phyloP scores from a whole-genome alignment of 2,888 invertebrate genomes.

The Drosophila rellima region DNA sequence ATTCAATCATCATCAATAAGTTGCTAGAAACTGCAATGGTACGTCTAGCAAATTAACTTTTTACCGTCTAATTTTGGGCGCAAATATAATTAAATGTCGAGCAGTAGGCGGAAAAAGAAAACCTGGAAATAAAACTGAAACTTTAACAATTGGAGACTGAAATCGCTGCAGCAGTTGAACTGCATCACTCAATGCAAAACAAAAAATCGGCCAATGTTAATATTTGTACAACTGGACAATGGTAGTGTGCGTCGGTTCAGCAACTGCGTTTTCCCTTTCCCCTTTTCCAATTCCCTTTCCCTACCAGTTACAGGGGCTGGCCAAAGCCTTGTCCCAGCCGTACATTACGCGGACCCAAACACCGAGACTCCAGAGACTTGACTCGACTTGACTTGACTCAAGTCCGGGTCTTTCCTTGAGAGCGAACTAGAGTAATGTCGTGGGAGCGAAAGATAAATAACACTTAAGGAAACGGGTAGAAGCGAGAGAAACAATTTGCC shows the following conservation, averaged over 20 bases:
- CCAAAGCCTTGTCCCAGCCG: conserved; percentile 25
- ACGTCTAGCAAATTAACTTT: conserved; percentile 62
- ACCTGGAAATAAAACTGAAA: conserved; percentile 25
- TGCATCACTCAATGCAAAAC: conserved; percentile 44
- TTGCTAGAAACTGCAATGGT: conserved; percentile 34
- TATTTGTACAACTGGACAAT: conserved; percentile 78
- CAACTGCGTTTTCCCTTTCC: neutral
- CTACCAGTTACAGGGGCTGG: neutral
- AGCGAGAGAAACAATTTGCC: conserved; percentile 77
- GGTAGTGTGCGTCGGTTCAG: conserved; percentile 29
- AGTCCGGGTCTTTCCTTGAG: conserved; percentile 32
- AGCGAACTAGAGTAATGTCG: conserved; percentile 80
- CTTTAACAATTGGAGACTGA: conserved; percentile 49
- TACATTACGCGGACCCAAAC: conserved; percentile 58
- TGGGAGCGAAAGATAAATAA: conserved; percentile 79
- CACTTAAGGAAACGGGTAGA: conserved; percentile 69
- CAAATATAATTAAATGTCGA: conserved; percentile 67
- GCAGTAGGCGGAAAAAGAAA: neutral
- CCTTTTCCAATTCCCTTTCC: neutral
- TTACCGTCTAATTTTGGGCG: conserved; percentile 49
- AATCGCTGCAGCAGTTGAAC: conserved; percentile 20
- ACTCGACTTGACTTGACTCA: conserved; percentile 31
- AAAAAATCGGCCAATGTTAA: conserved; percentile 75
- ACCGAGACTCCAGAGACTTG: conserved; percentile 46
- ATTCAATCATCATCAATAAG: conserved; percentile 56